Conservation (phyloP, 2,888 invertebrate genomes). For the Drosophila putrida region DNA sequence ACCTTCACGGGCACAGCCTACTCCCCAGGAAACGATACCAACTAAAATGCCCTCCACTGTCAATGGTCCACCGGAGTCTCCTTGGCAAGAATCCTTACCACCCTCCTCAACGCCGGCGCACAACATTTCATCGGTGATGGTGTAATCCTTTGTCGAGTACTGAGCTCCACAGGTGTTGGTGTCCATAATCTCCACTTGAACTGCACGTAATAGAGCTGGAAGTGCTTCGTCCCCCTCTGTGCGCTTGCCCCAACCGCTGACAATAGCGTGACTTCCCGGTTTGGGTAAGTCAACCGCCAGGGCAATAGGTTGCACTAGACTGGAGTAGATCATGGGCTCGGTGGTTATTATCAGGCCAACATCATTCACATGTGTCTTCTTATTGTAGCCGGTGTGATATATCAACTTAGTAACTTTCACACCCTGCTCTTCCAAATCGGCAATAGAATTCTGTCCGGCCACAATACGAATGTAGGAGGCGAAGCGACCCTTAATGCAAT, state of each 20-base stretch:
- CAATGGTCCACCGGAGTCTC: slow-evolving; percentile 84
- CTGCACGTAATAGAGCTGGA: slow-evolving; percentile 85
- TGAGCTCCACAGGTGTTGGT: slow-evolving; percentile 84
- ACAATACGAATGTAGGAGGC: slow-evolving; percentile 73
- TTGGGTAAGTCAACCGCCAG: slow-evolving; percentile 65
- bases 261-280: slow-evolving; percentile 64
- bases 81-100: slow-evolving; percentile 80
- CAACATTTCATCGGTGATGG: slow-evolving; percentile 78
- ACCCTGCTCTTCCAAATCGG: slow-evolving; percentile 66
- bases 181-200: slow-evolving; percentile 86
- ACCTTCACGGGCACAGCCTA: slow-evolving; percentile 76
- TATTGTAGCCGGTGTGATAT: slow-evolving; percentile 66
- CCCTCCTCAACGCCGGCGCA: slow-evolving; percentile 77
- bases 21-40: slow-evolving; percentile 83
- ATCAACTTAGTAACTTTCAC: slow-evolving; percentile 69
- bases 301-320: slow-evolving; percentile 84
- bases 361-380: slow-evolving; percentile 86
- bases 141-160: slow-evolving; percentile 82
- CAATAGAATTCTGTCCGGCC: slow-evolving; percentile 72
- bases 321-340: slow-evolving; percentile 85
- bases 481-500: slow-evolving; percentile 75
- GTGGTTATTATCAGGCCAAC: slow-evolving; percentile 87
- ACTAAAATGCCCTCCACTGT: slow-evolving; percentile 64
- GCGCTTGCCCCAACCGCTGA: slow-evolving; percentile 83
- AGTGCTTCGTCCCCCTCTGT: slow-evolving; percentile 67